A percentile compares a stretch with the other conserved stretches of the same genome.
phyloP scores from a whole-genome alignment of 2,888 invertebrate genomes.

The Dasypolia templi region DNA sequence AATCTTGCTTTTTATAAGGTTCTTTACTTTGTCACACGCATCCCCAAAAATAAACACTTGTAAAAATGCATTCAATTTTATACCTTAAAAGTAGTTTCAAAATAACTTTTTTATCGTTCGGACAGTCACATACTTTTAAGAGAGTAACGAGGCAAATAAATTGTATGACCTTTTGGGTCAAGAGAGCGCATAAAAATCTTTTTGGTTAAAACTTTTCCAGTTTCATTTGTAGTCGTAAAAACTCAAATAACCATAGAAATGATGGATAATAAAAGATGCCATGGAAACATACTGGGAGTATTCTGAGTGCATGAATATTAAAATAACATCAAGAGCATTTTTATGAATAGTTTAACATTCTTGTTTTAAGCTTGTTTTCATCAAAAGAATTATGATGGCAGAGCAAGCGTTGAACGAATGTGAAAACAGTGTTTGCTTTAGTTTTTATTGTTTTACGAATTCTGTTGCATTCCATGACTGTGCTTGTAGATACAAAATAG shows the following conservation, averaged over 20 bases:
- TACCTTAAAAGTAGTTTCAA: conserved; percentile 17
- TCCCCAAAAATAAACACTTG: background rate
- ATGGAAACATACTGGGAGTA: conserved; percentile 42
- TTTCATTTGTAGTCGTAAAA: conserved; percentile 55
- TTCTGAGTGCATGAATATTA: conserved; percentile 43
- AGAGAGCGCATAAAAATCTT: conserved; percentile 26
- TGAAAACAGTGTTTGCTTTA: conserved; percentile 13
- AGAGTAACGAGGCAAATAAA: conserved; percentile 48
- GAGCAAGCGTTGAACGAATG: conserved; percentile 17
- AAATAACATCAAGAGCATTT: conserved; percentile 52
- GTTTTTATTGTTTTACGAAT: conserved; percentile 28
- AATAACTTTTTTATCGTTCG: conserved; percentile 44
- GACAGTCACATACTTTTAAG: conserved; percentile 24
- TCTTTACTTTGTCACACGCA: background rate
- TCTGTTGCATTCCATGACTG: background rate
- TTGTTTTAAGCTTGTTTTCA: conserved; percentile 46
- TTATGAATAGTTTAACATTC: conserved; percentile 45
- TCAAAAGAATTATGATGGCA: conserved; percentile 58
- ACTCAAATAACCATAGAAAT: conserved; percentile 47
- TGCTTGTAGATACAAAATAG: conserved; percentile 9
- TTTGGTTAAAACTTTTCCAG: conserved; percentile 42
- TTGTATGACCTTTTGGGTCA: conserved; percentile 60
- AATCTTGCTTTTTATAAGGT: background rate
- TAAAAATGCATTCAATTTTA: conserved; percentile 15
- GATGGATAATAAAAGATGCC: conserved; percentile 49